phyloP scores from a whole-genome alignment of 2,113 vertebrate genomes.

The Hyaena hyaena region DNA sequence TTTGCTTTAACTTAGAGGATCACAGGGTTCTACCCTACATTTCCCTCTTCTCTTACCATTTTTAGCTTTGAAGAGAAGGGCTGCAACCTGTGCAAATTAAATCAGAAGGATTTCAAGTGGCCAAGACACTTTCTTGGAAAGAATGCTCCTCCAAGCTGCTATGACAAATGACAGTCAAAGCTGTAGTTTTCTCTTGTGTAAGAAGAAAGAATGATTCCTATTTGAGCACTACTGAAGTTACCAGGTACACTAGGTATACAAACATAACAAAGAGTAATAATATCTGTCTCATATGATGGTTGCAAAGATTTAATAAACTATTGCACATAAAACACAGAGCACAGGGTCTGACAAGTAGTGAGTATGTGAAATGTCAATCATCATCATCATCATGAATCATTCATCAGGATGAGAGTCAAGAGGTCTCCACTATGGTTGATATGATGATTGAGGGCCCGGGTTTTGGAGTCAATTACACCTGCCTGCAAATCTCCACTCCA shows the following conservation, averaged over 20 bases:
- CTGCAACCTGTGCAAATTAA: not conserved
- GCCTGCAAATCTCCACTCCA: not conserved
- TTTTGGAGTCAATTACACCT: not conserved
- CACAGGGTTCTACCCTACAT: not conserved
- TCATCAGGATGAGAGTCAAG: conserved; percentile 50
- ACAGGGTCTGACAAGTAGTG: not conserved
- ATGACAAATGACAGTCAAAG: not conserved
- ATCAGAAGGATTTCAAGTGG: not conserved
- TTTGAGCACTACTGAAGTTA: not conserved
- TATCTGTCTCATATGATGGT: not conserved
- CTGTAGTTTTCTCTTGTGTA: conserved; percentile 10
- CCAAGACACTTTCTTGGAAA: conserved; percentile 41
- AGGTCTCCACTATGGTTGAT: not conserved
- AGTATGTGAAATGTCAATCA: conserved; percentile 22
- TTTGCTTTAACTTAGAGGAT: not conserved
- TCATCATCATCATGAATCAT: not conserved
- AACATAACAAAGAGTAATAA: not conserved
- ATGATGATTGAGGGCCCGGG: not conserved
- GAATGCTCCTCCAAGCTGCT: not conserved
- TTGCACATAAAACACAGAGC: not conserved
- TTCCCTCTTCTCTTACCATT: not conserved
- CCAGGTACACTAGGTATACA: not conserved
- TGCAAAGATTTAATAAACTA: conserved; percentile 24
- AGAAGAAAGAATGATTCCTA: conserved; percentile 28
- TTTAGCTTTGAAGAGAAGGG: not conserved